Percentiles rank a stretch among this genome's conserved stretches.
phyloP scores from a whole-genome alignment of 2,888 invertebrate species.

The Acholoe squamosa region DNA sequence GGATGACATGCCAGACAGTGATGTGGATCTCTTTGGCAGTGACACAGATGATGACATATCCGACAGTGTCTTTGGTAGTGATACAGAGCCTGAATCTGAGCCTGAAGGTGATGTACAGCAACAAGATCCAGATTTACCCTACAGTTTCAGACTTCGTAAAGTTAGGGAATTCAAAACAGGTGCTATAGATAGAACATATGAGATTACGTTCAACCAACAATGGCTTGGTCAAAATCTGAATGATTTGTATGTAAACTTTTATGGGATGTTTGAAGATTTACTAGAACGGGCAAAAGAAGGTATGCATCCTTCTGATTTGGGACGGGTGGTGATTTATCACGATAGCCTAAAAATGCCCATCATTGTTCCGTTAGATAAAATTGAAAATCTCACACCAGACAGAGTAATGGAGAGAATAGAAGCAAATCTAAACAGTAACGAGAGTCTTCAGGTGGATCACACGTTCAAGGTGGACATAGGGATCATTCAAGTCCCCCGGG shows the following conservation, averaged over 20 bases:
- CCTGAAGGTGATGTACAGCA: neutral
- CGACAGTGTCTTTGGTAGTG: no score
- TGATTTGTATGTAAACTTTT: neutral
- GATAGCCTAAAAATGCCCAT: neutral
- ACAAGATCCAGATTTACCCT: neutral
- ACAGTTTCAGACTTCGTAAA: neutral
- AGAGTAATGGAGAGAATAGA: neutral
- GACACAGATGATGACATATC: no score
- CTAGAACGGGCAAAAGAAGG: neutral
- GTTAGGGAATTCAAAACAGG: neutral
- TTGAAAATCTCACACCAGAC: neutral
- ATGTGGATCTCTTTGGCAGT: no score
- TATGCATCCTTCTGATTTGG: neutral
- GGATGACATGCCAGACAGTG: no score
- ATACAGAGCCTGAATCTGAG: no score
- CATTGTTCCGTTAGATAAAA: neutral
- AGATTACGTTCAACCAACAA: neutral
- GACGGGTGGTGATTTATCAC: conserved; percentile 1
- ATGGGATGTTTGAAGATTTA: conserved; percentile 4
- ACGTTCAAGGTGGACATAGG: neutral
- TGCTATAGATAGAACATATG: conserved; percentile 28
- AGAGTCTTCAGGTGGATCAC: neutral
- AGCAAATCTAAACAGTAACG: neutral
- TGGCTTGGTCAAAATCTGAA: neutral
- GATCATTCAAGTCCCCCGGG: neutral